phyloP scores from a whole-genome alignment of 2,113 vertebrate genomes.

The Sylvietta virens region DNA sequence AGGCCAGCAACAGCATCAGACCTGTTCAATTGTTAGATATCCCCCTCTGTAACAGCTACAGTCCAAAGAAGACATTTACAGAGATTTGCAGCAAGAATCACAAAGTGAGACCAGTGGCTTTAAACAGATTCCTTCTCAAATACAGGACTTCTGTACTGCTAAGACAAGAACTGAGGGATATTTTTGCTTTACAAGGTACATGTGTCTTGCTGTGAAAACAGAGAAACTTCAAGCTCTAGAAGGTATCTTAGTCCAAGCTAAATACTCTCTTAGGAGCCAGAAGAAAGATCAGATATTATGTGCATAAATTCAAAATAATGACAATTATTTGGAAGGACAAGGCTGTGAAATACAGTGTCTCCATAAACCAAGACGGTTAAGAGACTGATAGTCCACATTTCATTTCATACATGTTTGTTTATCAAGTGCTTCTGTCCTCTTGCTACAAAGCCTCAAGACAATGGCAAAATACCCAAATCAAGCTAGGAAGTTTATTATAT shows the following conservation, averaged over 20 bases:
- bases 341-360: not conserved
- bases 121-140: not conserved
- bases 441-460: not conserved
- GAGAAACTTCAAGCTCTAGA: not conserved
- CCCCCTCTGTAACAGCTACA: not conserved
- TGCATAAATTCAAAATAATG: not conserved
- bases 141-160: not conserved
- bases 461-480: not conserved
- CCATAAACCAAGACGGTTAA: not conserved
- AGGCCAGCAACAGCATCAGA: not conserved
- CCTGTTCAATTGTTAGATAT: not conserved
- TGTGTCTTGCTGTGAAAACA: not conserved
- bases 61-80: not conserved
- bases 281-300: not conserved
- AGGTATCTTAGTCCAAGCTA: not conserved
- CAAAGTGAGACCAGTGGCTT: not conserved
- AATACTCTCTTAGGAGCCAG: not conserved
- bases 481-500: not conserved
- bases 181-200: not conserved
- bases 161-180: not conserved
- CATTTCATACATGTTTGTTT: not conserved
- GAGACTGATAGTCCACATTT: not conserved
- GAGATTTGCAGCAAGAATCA: not conserved
- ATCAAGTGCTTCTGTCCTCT: not conserved
- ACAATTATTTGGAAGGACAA: not conserved